These are phyloP conservation scores for Oncorhynchus gorbuscha DNA, from an alignment of 2,113 vertebrate genomes.

Conservation along the genomic window DNA sequence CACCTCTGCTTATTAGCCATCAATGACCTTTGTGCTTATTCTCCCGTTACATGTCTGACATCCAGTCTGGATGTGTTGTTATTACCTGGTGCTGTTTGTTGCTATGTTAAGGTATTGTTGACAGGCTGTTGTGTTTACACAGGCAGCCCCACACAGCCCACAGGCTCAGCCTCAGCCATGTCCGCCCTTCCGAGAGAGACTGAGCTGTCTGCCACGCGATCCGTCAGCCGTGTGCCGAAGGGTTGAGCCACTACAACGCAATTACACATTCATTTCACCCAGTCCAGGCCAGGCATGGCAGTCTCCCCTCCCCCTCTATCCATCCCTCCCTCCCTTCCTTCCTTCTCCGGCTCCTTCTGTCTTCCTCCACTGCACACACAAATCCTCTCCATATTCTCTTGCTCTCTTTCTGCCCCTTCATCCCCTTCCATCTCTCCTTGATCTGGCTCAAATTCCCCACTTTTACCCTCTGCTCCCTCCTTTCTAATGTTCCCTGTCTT, in stretches of 20 bases:
- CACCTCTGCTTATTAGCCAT: neutral
- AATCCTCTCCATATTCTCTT: constrained; percentile 20
- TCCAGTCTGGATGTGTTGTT: constrained; percentile 29
- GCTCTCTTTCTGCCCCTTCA: constrained; percentile 5
- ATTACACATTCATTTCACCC: constrained; percentile 72
- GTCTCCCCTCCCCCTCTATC: constrained; percentile 54
- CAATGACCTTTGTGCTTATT: neutral
- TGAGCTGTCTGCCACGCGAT: constrained; percentile 44
- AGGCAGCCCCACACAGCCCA: neutral
- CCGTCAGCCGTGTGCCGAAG: constrained; percentile 49
- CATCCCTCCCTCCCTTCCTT: constrained; percentile 8
- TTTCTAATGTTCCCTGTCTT: neutral
- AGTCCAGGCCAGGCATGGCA: constrained; percentile 28
- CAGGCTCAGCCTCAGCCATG: constrained; percentile 29
- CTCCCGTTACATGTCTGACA: constrained; percentile 21
- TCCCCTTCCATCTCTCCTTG: constrained; percentile 27
- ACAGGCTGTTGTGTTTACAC: constrained; percentile 35
- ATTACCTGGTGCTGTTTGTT: constrained; percentile 30
- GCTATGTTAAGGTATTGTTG: constrained; percentile 28
- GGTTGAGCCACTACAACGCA: constrained; percentile 63
- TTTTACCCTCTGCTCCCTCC: neutral
- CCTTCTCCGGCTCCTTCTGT: constrained; percentile 1
- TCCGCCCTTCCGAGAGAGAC: neutral
- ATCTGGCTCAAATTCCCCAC: constrained; percentile 32
- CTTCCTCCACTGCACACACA: constrained; percentile 4